Base-by-base conservation (phyloP, 1,140 invertebrate species). In the Ladona fulva region DNA sequence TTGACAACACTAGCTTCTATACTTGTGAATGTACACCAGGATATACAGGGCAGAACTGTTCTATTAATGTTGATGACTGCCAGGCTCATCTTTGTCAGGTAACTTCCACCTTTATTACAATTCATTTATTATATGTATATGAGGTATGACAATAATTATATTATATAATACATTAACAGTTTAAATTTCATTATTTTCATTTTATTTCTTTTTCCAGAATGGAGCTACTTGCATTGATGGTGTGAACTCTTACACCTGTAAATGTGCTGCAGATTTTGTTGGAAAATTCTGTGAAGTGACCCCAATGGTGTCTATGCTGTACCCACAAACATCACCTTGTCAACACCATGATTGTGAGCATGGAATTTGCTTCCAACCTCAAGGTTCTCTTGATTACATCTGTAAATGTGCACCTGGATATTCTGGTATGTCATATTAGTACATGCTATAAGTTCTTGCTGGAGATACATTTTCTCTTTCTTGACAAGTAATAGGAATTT, bases 321-420 rank as follows among this genome's bases (percentile, higher is more conserved):
- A 93, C 84, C 93, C 94, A 24, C 93, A 95, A 84, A 96, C 95
- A 22, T 96, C 95, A 81, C 95, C 95, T 11, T 99, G 97, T 86
- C 94, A 96, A 82, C 94, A 97, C 84, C 95, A 98, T 85, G 96
- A 98, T 85, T 99, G 97, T 87, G 93, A 97, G 84, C 96, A 99
- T 86, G 97, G 97, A 77, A 93, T 97, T 25, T 99, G 97, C 88
- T 97, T 97, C 85, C 93, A 95, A 85, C 94, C 94, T 66, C 86
- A 90, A 85, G 85, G 92, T 80, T 89, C 91, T 80, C 89, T 91
- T 82, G 95, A 97, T 84, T 98, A 98, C 86, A 88, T 96, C 77
- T 99, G 97, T 89, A 96, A 97, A 87, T 99, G 97, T 87, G 93
- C 95, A 82, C 93, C 96, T 74, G 97, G 97, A 80, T 98, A 96